These are phyloP conservation scores for Apteryx mantelli DNA, from an alignment of 2,113 vertebrate genomes.

Conservation along the genomic window DNA sequence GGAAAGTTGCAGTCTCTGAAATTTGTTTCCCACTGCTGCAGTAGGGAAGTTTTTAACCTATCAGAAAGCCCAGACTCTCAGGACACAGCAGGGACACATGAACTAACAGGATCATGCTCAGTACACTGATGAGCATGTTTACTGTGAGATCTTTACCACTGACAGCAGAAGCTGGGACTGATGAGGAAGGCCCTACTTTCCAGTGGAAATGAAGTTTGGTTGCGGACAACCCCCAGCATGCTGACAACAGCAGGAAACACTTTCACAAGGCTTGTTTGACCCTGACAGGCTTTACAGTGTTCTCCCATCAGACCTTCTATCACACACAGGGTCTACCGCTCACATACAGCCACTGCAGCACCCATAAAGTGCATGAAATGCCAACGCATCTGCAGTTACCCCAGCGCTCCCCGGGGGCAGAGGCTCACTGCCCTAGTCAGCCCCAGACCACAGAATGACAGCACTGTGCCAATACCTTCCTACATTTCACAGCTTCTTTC, in stretches of 20 bases:
- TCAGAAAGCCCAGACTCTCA: not conserved
- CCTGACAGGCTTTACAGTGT: fast-evolving
- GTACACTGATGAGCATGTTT: not conserved
- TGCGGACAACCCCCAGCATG: too few species aligned
- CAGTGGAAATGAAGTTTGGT: too few species aligned
- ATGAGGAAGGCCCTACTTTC: not conserved
- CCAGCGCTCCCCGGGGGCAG: too few species aligned
- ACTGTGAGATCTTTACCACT: not conserved
- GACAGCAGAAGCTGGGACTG: not conserved
- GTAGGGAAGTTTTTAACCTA: not conserved
- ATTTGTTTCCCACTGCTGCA: not conserved
- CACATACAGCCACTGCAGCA: not conserved
- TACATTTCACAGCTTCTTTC: not conserved
- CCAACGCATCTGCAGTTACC: not conserved
- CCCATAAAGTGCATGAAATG: not conserved
- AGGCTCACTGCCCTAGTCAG: not conserved
- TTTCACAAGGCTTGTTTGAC: not conserved
- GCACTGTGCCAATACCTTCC: not conserved
- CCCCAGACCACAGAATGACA: not conserved
- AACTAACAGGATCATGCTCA: not conserved
- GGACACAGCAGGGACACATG: not conserved
- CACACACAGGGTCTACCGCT: fast-evolving
- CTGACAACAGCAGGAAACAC: not conserved
- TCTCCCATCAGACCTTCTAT: not conserved
- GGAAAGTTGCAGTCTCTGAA: not conserved